phyloP scores from a whole-genome alignment of 2,113 vertebrate genomes.

The Phasianus colchicus region DNA sequence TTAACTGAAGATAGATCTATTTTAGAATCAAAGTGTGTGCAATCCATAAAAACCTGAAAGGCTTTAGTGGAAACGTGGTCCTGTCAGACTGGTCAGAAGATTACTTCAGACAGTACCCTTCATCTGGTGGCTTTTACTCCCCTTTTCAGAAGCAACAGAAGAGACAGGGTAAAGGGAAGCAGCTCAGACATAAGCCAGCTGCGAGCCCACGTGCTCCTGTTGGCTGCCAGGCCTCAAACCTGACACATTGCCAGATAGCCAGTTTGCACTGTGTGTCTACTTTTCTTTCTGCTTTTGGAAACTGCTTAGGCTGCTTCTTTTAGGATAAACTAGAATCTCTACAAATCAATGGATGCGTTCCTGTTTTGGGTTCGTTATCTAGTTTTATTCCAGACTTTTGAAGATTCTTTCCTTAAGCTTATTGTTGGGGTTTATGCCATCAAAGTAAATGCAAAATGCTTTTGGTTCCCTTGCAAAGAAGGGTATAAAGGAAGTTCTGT shows the following conservation, averaged over 20 bases:
- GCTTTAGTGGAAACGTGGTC: background rate
- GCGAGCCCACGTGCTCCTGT: constrained; percentile 55
- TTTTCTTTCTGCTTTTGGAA: constrained; percentile 24
- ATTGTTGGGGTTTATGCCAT: background rate
- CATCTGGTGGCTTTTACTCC: constrained; percentile 60
- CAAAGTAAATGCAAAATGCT: background rate
- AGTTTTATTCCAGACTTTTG: background rate
- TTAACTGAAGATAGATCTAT: background rate
- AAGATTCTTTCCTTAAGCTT: constrained; percentile 20
- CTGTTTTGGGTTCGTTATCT: background rate
- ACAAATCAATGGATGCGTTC: background rate
- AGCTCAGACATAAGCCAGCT: constrained; percentile 60
- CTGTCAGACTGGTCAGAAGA: background rate
- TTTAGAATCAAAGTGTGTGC: background rate
- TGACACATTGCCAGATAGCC: constrained; percentile 45
- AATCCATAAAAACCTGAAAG: background rate
- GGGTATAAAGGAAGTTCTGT: constrained; percentile 20
- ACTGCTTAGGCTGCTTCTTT: background rate
- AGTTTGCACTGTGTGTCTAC: background rate
- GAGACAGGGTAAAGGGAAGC: constrained; percentile 67
- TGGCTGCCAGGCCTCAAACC: constrained; percentile 22
- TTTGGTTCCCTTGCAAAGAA: constrained; percentile 52
- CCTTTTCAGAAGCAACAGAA: constrained; percentile 8
- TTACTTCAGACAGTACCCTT: constrained; percentile 44
- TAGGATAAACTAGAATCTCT: background rate